phyloP scores from a whole-genome alignment of 2,797 vertebrate genomes.

The Sebastes steindachneri region DNA sequence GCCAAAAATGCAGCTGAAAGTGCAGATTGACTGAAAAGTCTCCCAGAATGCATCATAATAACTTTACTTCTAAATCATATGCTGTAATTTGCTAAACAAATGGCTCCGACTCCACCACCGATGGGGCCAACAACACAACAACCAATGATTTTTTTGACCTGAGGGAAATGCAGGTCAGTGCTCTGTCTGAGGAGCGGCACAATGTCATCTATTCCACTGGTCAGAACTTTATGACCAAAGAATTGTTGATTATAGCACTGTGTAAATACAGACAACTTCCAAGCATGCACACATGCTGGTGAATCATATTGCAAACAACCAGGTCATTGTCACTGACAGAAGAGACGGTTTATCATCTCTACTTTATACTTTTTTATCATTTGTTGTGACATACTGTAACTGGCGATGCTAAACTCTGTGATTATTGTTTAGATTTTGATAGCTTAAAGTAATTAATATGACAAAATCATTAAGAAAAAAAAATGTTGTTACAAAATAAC shows the following conservation, averaged over 20 bases:
- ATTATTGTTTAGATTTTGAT: background rate
- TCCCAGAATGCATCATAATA: background rate
- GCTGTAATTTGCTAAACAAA: background rate
- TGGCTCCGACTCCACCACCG: background rate
- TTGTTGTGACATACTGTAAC: background rate
- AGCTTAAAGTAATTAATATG: background rate
- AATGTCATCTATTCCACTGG: background rate
- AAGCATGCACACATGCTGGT: background rate
- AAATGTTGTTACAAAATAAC: background rate
- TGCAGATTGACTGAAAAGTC: background rate
- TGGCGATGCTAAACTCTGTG: background rate
- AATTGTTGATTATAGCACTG: background rate
- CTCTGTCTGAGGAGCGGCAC: background rate
- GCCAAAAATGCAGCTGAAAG: background rate
- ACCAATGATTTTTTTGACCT: background rate
- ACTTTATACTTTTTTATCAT: too few relatives aligned
- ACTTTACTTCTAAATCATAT: background rate
- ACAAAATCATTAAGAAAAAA: background rate
- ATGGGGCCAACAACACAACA: background rate
- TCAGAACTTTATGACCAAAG: background rate
- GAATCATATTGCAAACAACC: background rate
- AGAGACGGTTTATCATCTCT: background rate
- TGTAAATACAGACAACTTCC: background rate
- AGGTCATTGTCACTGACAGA: background rate
- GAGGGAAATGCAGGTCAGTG: background rate